Conservation (phyloP, 2,888 invertebrate species). For the Drosophila nr. perissopoda region DNA sequence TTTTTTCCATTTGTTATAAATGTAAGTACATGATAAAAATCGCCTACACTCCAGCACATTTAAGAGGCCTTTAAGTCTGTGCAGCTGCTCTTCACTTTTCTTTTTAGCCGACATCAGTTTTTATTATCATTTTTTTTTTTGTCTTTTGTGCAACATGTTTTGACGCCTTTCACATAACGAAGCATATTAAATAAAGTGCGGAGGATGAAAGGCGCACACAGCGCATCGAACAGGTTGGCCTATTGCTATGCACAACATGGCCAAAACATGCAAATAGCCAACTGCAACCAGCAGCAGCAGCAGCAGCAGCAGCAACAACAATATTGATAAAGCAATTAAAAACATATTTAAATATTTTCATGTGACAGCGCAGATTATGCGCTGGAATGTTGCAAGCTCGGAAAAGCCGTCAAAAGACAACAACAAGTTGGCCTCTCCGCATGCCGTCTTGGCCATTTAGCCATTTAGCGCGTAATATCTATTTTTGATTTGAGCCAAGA, state of each 20-base stretch:
- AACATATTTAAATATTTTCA: slow-evolving; percentile 70
- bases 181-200: slow-evolving; percentile 55
- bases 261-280: slow-evolving; percentile 57
- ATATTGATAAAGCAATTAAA: slow-evolving; percentile 81
- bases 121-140: slow-evolving; percentile 19
- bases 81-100: slow-evolving; percentile 33
- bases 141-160: slow-evolving; percentile 54
- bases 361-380: slow-evolving; percentile 70
- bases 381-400: slow-evolving; percentile 65
- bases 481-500: slow-evolving; percentile 64
- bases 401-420: slow-evolving; percentile 31
- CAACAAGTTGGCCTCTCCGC: slow-evolving; percentile 15
- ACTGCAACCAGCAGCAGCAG: slow-evolving; percentile 4
- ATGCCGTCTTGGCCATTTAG: slow-evolving; percentile 43
- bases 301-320: slow-evolving; percentile 23
- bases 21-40: slow-evolving; percentile 4
- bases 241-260: slow-evolving; percentile 74
- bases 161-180: slow-evolving; percentile 63
- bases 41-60: background rate
- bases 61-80: background rate
- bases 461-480: slow-evolving; percentile 52
- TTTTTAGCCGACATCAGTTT: slow-evolving; percentile 37
- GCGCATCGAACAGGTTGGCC: slow-evolving; percentile 37
- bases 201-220: slow-evolving; percentile 42
- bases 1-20: background rate